Base-by-base conservation (phyloP, 2,888 invertebrate genomes). In the Rhagonycha fulva region DNA sequence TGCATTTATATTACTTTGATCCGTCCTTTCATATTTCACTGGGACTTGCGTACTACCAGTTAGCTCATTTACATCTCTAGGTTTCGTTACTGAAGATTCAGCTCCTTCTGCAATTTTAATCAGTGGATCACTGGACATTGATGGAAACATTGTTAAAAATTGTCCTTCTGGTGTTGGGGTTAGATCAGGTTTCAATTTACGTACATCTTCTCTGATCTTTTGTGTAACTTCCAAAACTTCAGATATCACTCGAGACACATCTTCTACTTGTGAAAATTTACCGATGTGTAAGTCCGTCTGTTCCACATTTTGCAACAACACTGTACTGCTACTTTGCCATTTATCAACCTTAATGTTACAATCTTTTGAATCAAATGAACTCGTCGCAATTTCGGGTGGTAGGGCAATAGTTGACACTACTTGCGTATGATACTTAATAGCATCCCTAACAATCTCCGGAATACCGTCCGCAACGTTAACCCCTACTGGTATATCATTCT, bases 111-210 rank as follows among this genome's bases (percentile, higher is more conserved):
- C 76, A 26, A 83, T 83, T 67, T 84, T 83, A 76, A 79, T 78
- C 14, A 82, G 72, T 71, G 83, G 82, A 71, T 85, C 84, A 19
- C 74, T 72, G 12, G 84, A 82, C 5, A 79, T 68, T 4, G 84
- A 82, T 14, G 85, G 84, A 67, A 87, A 73, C 73, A 88, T 83
- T 60, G 85, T 84, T 60, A 87, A 81, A 23, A 86, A 76, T 75
- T 87, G 87, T 9, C 88, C 88, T 80, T 89, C 89, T 3, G 89
- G 89, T 3, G 89, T 89, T n/a, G 89, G 89, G 2, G 89, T 89
- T 74, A 89, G 82, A 81, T 89, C 89, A n/a, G 89, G 89, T 82
- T 89, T 89, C 10, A 89, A 76, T 82, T 88, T 88, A 79, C 87
- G 88, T 0, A 90, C 88, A 81, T 90, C 89, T 66, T 88, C 86